phyloP scores from a whole-genome alignment of 2,113 vertebrate species.

The Ailuropoda melanoleuca region DNA sequence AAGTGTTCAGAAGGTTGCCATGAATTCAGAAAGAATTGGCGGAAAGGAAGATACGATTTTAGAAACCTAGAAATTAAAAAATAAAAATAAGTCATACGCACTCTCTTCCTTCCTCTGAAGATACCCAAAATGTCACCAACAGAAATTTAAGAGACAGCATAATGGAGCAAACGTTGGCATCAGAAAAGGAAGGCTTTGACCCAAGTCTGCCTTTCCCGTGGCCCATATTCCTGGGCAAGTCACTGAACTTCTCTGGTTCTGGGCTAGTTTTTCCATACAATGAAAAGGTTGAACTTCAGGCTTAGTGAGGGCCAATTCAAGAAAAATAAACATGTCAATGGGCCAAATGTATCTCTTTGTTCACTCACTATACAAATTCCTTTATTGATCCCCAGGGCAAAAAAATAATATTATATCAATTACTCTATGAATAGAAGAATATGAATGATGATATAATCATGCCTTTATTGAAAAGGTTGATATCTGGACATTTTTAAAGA shows the following conservation, averaged over 20 bases:
- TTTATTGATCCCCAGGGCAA: background rate
- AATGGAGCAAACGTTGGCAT: background rate
- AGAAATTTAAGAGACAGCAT: background rate
- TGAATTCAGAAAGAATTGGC: constrained; percentile 9
- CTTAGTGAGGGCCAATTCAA: background rate
- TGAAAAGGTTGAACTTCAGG: background rate
- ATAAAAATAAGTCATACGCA: background rate
- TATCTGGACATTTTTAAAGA: background rate
- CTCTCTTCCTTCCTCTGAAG: background rate
- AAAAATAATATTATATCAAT: background rate
- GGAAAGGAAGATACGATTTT: background rate
- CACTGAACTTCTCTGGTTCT: background rate
- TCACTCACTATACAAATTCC: background rate
- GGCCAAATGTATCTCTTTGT: background rate
- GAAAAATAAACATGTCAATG: background rate
- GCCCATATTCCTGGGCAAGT: background rate
- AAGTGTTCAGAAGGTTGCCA: background rate
- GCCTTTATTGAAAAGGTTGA: background rate
- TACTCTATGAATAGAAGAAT: constrained; percentile 2
- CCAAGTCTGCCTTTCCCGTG: background rate
- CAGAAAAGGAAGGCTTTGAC: background rate
- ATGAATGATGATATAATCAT: constrained; percentile 6
- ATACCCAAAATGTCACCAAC: background rate
- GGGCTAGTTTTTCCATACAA: background rate
- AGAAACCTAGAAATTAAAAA: constrained; percentile 2